phyloP scores from a whole-genome alignment of 2,888 invertebrate species.

The Drosophila subquinaria region DNA sequence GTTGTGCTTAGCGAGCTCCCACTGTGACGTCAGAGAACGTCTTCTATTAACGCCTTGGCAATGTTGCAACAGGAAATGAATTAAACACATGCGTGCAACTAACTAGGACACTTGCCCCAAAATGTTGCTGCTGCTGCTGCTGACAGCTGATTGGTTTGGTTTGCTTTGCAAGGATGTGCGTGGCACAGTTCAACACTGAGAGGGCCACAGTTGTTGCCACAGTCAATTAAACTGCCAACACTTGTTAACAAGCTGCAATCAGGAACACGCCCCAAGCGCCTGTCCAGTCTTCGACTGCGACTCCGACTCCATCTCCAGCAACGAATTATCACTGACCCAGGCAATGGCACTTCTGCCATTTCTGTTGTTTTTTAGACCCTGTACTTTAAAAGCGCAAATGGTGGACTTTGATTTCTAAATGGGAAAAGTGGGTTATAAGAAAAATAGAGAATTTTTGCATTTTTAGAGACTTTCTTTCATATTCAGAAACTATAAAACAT shows the following conservation, averaged over 20 bases:
- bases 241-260: constrained; percentile 84
- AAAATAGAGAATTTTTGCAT: too few species aligned
- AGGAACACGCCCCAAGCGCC: constrained; percentile 82
- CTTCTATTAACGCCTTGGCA: constrained; percentile 32
- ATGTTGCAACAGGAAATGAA: constrained; percentile 18
- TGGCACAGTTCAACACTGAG: constrained; percentile 17
- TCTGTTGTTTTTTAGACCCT: not conserved
- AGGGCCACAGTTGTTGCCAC: constrained; percentile 25
- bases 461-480: too few species aligned
- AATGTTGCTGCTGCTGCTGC: constrained; percentile 19
- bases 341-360: constrained; percentile 1
- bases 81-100: constrained; percentile 45
- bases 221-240: constrained; percentile 84
- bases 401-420: not conserved
- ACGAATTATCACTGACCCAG: constrained; percentile 65
- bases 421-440: not conserved
- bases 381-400: not conserved
- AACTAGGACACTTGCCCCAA: constrained; percentile 64
- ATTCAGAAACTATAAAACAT: too few species aligned
- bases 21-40: constrained; percentile 49
- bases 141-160: constrained; percentile 72
- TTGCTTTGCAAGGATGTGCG: constrained; percentile 64
- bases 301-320: constrained; percentile 24
- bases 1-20: constrained; percentile 23
- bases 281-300: constrained; percentile 37